Evolutionary conservation across 2,888 invertebrate genomes (phyloP).

Genomic region (Pandemis cinnamomeana): DNA sequence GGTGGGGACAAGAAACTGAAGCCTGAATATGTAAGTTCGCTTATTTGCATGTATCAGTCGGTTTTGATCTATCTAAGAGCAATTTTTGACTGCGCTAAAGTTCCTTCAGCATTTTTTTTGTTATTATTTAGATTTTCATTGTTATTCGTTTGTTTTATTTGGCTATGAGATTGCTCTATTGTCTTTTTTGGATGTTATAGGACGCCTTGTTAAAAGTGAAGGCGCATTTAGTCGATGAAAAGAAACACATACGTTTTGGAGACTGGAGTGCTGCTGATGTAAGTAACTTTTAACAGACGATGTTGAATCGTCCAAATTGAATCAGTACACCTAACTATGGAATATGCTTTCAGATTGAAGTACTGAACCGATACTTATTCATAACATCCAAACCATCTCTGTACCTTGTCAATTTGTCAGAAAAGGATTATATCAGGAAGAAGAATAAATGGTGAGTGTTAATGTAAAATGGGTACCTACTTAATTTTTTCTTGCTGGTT

Average conservation of each 20-base stretch:
- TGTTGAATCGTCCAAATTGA: background rate
- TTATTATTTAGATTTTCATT: background rate
- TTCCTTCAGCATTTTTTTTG: background rate
- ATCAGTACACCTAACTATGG: background rate
- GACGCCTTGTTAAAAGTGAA: slow-evolving; percentile 95
- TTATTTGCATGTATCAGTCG: too few species aligned
- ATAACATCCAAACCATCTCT: slow-evolving; percentile 98
- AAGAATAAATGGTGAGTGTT: slow-evolving; percentile 97
- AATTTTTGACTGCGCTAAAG: too few species aligned
- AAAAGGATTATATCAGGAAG: slow-evolving; percentile 99
- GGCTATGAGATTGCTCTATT: background rate
- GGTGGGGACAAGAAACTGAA: slow-evolving; percentile 97
- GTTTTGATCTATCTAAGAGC: too few species aligned
- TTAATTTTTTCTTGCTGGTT: too few species aligned
- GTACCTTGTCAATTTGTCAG: slow-evolving; percentile 98
- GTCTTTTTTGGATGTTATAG: slow-evolving; percentile 74
- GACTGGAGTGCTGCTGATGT: slow-evolving; percentile 98
- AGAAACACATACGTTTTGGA: slow-evolving; percentile 96
- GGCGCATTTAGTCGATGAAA: slow-evolving; percentile 92
- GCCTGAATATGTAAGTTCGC: slow-evolving; percentile 94
- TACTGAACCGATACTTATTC: slow-evolving; percentile 97
- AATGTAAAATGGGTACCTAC: background rate
- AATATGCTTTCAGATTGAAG: slow-evolving; percentile 91
- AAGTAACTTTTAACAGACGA: slow-evolving; percentile 68
- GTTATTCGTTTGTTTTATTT: background rate